Conservation (phyloP, 2,888 invertebrate genomes). For the Busseola fusca region DNA sequence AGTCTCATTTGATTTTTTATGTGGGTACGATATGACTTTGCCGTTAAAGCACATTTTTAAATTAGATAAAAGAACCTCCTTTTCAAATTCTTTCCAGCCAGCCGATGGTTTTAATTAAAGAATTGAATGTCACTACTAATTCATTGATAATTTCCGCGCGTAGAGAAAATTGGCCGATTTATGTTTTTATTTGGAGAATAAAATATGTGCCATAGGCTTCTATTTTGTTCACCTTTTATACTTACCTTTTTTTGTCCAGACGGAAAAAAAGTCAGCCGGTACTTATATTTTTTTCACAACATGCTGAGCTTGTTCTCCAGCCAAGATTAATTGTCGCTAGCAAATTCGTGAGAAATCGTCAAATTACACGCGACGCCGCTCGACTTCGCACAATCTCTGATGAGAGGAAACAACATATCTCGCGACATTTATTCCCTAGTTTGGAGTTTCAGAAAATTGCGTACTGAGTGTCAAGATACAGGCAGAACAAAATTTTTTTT, state of each 20-base stretch:
- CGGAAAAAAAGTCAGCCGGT: background rate
- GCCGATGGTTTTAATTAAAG: too few species aligned
- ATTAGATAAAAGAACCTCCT: background rate
- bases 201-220: too few species aligned
- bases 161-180: too few species aligned
- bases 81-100: background rate
- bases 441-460: background rate
- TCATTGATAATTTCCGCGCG: too few species aligned
- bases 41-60: too few species aligned
- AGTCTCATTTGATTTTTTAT: slow-evolving; percentile 6
- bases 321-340: background rate
- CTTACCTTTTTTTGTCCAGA: background rate
- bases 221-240: too few species aligned
- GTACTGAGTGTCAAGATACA: background rate
- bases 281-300: background rate
- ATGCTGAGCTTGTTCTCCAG: background rate
- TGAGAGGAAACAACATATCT: background rate
- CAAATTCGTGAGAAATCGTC: slow-evolving; percentile 2
- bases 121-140: too few species aligned
- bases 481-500: too few species aligned
- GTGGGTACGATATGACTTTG: background rate
- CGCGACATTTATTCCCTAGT: background rate
- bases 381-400: background rate
- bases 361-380: slow-evolving; percentile 1
- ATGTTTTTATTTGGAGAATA: too few species aligned